Base-by-base conservation (phyloP, 2,888 invertebrate genomes). In the Dexiosoma caninum region DNA sequence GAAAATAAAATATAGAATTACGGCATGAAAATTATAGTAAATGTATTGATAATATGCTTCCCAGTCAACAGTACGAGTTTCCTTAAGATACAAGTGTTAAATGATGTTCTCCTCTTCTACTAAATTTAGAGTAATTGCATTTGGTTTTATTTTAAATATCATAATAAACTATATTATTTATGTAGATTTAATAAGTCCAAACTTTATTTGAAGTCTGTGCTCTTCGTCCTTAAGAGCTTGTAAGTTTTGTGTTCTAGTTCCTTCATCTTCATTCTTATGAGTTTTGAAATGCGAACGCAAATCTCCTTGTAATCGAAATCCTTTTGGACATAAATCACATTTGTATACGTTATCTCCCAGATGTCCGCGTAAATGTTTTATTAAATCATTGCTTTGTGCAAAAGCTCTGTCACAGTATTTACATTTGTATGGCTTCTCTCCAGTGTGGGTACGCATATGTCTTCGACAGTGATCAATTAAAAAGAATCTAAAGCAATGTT, bases 401-500 rank as follows among this genome's bases (percentile, higher is more conserved):
- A 84, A 84, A 14, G 84, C 83, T 19, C 84, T 80, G 49, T 80
- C 82, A 9, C 84, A 84, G 44, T 84, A 84, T 78, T 83, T 83
- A 53, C 84, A 84, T 62, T 84, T 84, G 67, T 84, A 84, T 8
- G 84, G 84, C 14, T 84, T 84, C 64, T 87, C 87, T n/a, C 92
- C 92, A 0, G 92, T 92, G 86, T 92, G 92, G n/a, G 92, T 92
- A 51, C 92, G 91, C 83, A 90, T 88, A 86, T 92, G 92, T 0
- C 92, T 91, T 82, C 92, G 92, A 84, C 92, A 85, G 82, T 92
- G 92, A 84, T 92, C 92, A 49, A 92, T 92, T 80, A 91, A 90
- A 1, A 91, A 91, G 84, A 92, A 92, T 78, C 92, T 92, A 57
- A 12, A 79, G 42, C 14, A 60, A 44, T 35, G 1, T 60, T 16